A percentile compares a stretch with the other conserved stretches of the same genome.
Conservation (phyloP, 2,888 invertebrate species). For the Eulithis prunata region DNA sequence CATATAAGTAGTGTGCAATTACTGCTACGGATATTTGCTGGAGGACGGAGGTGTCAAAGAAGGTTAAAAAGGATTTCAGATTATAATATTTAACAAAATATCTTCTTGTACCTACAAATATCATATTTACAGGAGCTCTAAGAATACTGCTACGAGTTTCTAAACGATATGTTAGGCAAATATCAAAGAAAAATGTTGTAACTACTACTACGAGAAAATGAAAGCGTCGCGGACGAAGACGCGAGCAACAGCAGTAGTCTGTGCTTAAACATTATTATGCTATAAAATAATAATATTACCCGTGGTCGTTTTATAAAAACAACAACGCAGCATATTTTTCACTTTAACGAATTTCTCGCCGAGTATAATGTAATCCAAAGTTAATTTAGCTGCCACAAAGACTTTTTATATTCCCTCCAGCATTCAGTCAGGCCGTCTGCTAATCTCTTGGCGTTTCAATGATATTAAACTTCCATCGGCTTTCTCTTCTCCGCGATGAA, state of each 20-base stretch:
- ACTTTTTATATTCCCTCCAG: conserved; percentile 35
- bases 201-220: no score
- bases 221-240: not conserved
- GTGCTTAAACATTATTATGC: not conserved
- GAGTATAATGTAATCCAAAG: conserved; percentile 31
- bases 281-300: not conserved
- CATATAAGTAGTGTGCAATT: no score
- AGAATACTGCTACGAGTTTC: no score
- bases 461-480: conserved; percentile 31
- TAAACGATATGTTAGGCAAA: no score
- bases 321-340: conserved; percentile 15
- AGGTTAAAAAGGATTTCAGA: no score
- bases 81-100: no score
- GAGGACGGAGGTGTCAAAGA: no score
- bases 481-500: conserved; percentile 30
- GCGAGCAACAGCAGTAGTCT: not conserved
- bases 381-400: conserved; percentile 35
- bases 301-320: not conserved
- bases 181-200: no score
- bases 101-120: no score
- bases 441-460: conserved; percentile 39
- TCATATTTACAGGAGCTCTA: no score
- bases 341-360: conserved; percentile 16
- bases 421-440: conserved; percentile 31
- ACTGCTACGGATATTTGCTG: no score